Evolutionary conservation across 2,888 invertebrate genomes (phyloP).

Genomic region (Craniophora ligustri): DNA sequence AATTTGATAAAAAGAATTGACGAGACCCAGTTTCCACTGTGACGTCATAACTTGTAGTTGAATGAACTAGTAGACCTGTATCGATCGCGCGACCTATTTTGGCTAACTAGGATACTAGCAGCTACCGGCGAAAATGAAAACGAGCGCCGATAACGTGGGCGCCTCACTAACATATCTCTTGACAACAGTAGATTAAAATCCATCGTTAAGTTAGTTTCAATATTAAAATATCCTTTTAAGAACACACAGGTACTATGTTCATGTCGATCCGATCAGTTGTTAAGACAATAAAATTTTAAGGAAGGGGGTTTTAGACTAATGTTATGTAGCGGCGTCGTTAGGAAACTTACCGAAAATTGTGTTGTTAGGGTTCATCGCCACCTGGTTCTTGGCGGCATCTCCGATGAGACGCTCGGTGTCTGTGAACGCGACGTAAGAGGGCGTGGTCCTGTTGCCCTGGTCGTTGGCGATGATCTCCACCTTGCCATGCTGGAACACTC

Average conservation of each 20-base stretch:
- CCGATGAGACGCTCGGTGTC: constrained; percentile 95
- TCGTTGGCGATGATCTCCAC: constrained; percentile 97
- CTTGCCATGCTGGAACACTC: constrained; percentile 97
- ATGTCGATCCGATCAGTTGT: too few relatives aligned
- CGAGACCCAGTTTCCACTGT: constrained; percentile 1
- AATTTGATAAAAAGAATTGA: not conserved
- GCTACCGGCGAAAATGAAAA: constrained; percentile 5
- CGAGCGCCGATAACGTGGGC: not conserved
- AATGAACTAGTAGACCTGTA: constrained; percentile 32
- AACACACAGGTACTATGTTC: too few relatives aligned
- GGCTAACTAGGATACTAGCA: constrained; percentile 15
- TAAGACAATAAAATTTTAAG: too few relatives aligned
- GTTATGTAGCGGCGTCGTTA: not conserved
- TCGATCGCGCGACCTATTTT: constrained; percentile 37
- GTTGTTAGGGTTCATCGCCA: constrained; percentile 96
- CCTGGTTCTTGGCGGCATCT: constrained; percentile 95
- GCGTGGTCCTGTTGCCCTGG: constrained; percentile 96
- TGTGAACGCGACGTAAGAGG: constrained; percentile 95
- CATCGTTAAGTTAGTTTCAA: too few relatives aligned
- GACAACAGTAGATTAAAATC: too few relatives aligned
- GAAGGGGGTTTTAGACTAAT: too few relatives aligned
- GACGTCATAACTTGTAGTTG: constrained; percentile 16
- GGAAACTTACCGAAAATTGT: constrained; percentile 92
- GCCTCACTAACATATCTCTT: too few relatives aligned
- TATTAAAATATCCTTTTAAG: too few relatives aligned